phyloP scores from a whole-genome alignment of 2,797 vertebrate genomes.

The Aplochiton taeniatus region DNA sequence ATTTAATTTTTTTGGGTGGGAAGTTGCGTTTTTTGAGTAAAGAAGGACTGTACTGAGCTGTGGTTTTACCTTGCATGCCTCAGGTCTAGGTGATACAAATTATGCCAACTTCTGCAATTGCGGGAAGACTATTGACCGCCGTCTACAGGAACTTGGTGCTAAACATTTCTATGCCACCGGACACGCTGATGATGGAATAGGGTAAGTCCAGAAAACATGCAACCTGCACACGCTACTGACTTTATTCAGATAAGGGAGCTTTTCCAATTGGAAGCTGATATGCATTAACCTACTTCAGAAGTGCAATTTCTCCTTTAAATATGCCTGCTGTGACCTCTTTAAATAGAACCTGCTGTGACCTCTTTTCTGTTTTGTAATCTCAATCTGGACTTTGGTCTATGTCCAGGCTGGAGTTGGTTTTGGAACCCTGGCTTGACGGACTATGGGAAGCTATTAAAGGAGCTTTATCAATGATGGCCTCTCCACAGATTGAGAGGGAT shows the following conservation, averaged over 20 bases:
- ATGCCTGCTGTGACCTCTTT: background rate
- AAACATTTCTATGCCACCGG: constrained; percentile 88
- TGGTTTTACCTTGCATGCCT: constrained; percentile 28
- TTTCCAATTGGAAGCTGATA: background rate
- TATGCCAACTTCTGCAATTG: constrained; percentile 96
- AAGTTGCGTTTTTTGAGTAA: background rate
- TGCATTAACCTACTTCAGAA: background rate
- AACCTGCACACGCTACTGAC: background rate
- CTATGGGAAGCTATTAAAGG: constrained; percentile 86
- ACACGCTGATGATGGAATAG: constrained; percentile 91
- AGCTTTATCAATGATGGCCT: constrained; percentile 72
- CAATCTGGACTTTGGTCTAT: constrained; percentile 10
- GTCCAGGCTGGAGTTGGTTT: constrained; percentile 88
- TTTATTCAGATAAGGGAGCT: background rate
- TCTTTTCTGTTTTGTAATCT: background rate
- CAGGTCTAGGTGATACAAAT: constrained; percentile 95
- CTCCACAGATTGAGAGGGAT: constrained; percentile 43
- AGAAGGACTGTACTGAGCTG: background rate
- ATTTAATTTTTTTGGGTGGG: background rate
- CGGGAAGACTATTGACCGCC: constrained; percentile 87
- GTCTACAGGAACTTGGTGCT: constrained; percentile 88
- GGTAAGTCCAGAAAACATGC: constrained; percentile 74
- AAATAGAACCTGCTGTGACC: background rate
- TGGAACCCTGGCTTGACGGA: constrained; percentile 93
- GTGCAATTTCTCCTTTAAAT: background rate